A percentile compares a stretch with the other conserved stretches of the same genome.
Evolutionary conservation across 23 tunicate species (phyloP).

Genomic region (Clavelina lepadiformis): DNA sequence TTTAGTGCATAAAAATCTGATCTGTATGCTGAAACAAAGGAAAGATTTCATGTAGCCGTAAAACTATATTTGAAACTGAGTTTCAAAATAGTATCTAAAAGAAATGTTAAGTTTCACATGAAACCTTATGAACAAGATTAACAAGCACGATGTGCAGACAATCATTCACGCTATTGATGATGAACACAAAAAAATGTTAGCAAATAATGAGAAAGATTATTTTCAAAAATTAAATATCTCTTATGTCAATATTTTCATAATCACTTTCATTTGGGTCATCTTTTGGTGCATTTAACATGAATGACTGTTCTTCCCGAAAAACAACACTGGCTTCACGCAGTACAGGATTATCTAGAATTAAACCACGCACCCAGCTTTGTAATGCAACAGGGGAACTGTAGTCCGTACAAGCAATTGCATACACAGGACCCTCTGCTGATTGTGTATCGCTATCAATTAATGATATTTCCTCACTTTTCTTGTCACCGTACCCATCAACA

Average conservation of each 20-base stretch:
- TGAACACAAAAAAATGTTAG: too few species aligned
- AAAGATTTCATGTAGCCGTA: too few species aligned
- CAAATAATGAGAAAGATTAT: too few species aligned
- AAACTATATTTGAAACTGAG: too few species aligned
- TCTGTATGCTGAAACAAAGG: too few species aligned
- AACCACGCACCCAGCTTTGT: conserved; percentile 66
- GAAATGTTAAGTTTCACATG: too few species aligned
- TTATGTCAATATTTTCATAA: conserved; percentile 28
- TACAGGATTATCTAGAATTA: conserved; percentile 44
- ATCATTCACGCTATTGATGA: too few species aligned
- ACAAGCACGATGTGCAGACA: too few species aligned
- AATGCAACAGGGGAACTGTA: conserved; percentile 55
- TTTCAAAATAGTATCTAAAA: too few species aligned
- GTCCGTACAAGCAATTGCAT: conserved; percentile 88
- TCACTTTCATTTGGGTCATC: conserved; percentile 51
- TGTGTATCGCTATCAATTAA: conserved; percentile 60
- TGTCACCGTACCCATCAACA: conserved; percentile 5
- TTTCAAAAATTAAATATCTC: too few species aligned
- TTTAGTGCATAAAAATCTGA: too few species aligned
- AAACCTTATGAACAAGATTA: too few species aligned
- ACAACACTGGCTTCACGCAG: conserved; percentile 43
- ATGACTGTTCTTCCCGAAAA: conserved; percentile 55
- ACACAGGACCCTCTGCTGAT: conserved; percentile 71
- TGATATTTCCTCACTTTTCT: conserved; percentile 7
- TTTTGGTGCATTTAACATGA: conserved; percentile 60